phyloP scores from a whole-genome alignment of 2,888 invertebrate species.

The Dromius quadrimaculatus region DNA sequence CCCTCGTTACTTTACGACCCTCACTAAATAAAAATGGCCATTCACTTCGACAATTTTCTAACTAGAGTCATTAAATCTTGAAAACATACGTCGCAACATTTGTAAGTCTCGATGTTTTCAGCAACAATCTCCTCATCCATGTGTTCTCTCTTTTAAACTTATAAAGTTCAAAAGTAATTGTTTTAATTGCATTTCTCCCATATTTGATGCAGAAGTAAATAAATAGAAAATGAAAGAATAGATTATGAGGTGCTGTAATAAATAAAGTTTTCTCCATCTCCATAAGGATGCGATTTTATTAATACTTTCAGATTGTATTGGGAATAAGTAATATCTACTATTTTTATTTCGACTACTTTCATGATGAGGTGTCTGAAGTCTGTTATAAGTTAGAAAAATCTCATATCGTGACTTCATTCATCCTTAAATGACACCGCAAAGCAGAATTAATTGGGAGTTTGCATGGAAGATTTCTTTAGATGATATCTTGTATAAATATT shows the following conservation, averaged over 20 bases:
- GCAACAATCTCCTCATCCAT: constrained; percentile 16
- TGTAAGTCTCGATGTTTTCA: background rate
- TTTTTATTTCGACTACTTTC: background rate
- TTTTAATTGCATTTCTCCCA: constrained; percentile 43
- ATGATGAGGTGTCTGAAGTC: too few relatives aligned
- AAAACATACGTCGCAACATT: constrained; percentile 13
- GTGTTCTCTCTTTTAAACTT: constrained; percentile 18
- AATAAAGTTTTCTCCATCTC: constrained; percentile 24
- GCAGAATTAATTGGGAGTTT: background rate
- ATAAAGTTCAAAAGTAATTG: constrained; percentile 28
- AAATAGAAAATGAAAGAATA: constrained; percentile 31
- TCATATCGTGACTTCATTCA: background rate
- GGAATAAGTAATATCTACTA: background rate
- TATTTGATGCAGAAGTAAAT: constrained; percentile 21
- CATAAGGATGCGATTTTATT: constrained; percentile 1
- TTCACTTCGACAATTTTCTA: constrained; percentile 1
- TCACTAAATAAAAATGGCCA: background rate
- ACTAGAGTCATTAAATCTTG: background rate
- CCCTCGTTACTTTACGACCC: constrained; percentile 3
- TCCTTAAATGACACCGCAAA: constrained; percentile 19
- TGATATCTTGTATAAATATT: background rate
- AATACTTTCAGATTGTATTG: constrained; percentile 13
- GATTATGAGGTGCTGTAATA: constrained; percentile 14
- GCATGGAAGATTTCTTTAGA: background rate
- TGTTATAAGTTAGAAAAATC: background rate